A percentile compares a stretch with the other conserved stretches of the same genome.
These are phyloP conservation scores for Microtus oregoni DNA, from an alignment of 2,113 vertebrate species.

Conservation along the genomic window DNA sequence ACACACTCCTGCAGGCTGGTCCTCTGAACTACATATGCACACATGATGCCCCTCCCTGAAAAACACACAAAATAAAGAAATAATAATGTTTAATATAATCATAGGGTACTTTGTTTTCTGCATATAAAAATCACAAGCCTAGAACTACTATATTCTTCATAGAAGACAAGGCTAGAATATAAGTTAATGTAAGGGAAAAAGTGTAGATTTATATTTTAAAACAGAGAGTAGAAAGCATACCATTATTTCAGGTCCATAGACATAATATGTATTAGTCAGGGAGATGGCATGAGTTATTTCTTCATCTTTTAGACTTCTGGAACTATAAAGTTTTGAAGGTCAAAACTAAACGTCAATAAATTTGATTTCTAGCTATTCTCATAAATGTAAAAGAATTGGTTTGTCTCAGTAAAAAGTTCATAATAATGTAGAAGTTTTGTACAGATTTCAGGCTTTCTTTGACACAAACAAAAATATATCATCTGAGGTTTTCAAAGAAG, in stretches of 20 bases:
- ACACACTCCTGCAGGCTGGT: neutral
- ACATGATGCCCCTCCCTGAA: neutral
- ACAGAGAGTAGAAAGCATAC: neutral
- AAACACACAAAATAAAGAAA: neutral
- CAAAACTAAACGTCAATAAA: conserved; percentile 29
- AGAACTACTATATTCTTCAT: neutral
- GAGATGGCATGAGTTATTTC: neutral
- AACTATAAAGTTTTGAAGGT: neutral
- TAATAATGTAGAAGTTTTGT: neutral
- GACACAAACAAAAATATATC: neutral
- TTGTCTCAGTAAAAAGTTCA: conserved; percentile 36
- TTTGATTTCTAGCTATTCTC: neutral
- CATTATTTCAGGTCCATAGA: neutral
- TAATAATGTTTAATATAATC: neutral
- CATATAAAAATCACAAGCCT: neutral
- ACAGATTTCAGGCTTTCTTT: neutral
- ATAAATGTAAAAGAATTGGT: neutral
- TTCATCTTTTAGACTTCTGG: neutral
- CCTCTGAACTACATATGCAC: neutral
- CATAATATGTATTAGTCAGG: conserved; percentile 5
- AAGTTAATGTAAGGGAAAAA: neutral
- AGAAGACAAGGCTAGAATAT: neutral
- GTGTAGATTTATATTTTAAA: neutral
- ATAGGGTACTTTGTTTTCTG: neutral
- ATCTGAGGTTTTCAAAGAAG: neutral